Percentiles rank a stretch among this genome's conserved stretches.
These are phyloP conservation scores for Onchidella celtica DNA, from an alignment of 2,888 invertebrate genomes.

Conservation along the genomic window DNA sequence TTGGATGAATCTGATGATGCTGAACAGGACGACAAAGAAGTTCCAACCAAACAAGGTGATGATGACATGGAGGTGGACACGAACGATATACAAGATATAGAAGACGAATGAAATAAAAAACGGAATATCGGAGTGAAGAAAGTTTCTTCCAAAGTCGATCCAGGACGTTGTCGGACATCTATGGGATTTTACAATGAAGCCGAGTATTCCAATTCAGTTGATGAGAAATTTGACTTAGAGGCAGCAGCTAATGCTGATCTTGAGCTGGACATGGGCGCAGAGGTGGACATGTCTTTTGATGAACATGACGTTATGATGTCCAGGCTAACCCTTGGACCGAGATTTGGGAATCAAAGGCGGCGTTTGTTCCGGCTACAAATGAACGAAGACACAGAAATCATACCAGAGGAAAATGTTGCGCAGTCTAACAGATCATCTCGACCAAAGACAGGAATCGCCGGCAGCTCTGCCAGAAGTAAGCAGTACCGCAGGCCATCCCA, in stretches of 20 bases:
- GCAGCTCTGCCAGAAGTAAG: slow-evolving; percentile 26
- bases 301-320: neutral
- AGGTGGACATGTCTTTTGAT: neutral
- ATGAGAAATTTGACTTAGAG: slow-evolving; percentile 13
- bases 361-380: neutral
- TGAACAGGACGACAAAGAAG: slow-evolving; percentile 49
- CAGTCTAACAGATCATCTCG: slow-evolving; percentile 34
- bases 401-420: slow-evolving; percentile 10
- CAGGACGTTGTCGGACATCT: slow-evolving; percentile 62
- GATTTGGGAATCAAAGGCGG: too few relatives aligned
- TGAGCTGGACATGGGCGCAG: neutral
- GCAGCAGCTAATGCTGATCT: slow-evolving; percentile 5
- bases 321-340: neutral
- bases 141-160: slow-evolving; percentile 10
- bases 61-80: neutral
- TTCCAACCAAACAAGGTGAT: neutral
- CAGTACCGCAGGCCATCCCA: slow-evolving; percentile 14
- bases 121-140: slow-evolving; percentile 13
- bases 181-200: slow-evolving; percentile 64
- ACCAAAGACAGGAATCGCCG: slow-evolving; percentile 41
- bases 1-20: slow-evolving; percentile 53
- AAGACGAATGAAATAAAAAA: slow-evolving; percentile 10
- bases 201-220: slow-evolving; percentile 32
- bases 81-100: neutral
- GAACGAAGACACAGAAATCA: neutral